Evolutionary conservation across 2,888 invertebrate genomes (phyloP).

Genomic region (Perithous albicinctus): DNA sequence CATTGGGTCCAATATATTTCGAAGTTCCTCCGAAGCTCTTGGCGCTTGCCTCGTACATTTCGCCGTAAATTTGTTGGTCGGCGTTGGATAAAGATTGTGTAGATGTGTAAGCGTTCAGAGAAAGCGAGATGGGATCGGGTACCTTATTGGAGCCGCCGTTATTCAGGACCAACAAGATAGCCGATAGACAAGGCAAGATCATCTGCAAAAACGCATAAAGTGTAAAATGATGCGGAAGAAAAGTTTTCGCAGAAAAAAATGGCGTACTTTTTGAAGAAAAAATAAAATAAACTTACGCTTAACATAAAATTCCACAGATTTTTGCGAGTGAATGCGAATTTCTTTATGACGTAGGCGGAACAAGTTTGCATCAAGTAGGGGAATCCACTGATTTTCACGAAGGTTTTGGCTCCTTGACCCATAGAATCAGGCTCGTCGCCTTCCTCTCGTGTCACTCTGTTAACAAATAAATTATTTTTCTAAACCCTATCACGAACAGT

Average conservation of each 20-base stretch:
- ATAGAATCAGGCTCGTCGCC: slow-evolving; percentile 74
- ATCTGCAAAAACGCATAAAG: slow-evolving; percentile 72
- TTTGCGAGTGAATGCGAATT: slow-evolving; percentile 79
- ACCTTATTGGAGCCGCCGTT: slow-evolving; percentile 72
- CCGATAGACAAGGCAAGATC: slow-evolving; percentile 78
- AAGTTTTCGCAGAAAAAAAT: slow-evolving; percentile 44
- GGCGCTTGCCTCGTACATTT: slow-evolving; percentile 71
- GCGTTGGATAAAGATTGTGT: slow-evolving; percentile 78
- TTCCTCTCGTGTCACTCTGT: slow-evolving; percentile 79
- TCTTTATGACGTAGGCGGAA: slow-evolving; percentile 81
- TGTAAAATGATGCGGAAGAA: slow-evolving; percentile 28
- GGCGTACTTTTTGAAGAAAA: no score
- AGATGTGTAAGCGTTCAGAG: slow-evolving; percentile 79
- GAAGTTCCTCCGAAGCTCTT: slow-evolving; percentile 70
- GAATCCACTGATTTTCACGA: slow-evolving; percentile 77
- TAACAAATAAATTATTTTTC: slow-evolving; percentile 22
- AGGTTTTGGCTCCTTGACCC: slow-evolving; percentile 70
- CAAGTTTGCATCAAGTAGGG: slow-evolving; percentile 78
- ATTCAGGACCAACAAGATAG: slow-evolving; percentile 79
- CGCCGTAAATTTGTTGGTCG: slow-evolving; percentile 65
- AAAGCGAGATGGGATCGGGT: slow-evolving; percentile 76
- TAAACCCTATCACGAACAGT: no score
- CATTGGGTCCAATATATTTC: slow-evolving; percentile 49
- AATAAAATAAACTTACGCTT: slow-evolving; percentile 74
- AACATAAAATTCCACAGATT: slow-evolving; percentile 77